phyloP scores from a whole-genome alignment of 2,797 vertebrate species.

The Gymnothorax reevesii region DNA sequence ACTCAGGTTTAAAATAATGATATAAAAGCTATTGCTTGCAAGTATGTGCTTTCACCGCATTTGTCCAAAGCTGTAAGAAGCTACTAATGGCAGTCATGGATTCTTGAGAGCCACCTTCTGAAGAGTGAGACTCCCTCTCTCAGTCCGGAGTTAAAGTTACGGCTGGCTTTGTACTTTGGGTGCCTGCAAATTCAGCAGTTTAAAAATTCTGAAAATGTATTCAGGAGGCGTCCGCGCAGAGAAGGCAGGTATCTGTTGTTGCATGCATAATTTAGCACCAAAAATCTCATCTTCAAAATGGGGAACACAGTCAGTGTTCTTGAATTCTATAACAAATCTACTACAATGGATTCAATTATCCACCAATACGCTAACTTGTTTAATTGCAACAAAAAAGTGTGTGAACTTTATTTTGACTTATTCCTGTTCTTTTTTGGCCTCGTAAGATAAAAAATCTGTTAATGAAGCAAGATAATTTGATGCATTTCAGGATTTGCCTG shows the following conservation, averaged over 20 bases:
- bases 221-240: not conserved
- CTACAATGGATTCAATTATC: not conserved
- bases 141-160: not conserved
- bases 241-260: not conserved
- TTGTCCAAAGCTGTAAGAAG: not conserved
- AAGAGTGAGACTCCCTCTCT: not conserved
- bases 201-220: not conserved
- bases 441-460: too few relatives aligned
- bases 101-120: not conserved
- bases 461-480: too few relatives aligned
- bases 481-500: too few relatives aligned
- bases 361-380: not conserved
- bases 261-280: not conserved
- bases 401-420: too few relatives aligned
- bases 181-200: not conserved
- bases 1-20: not conserved
- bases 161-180: not conserved
- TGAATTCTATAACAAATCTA: not conserved
- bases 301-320: not conserved
- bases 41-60: not conserved
- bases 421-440: too few relatives aligned
- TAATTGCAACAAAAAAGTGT: not conserved
- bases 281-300: not conserved
- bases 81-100: not conserved
- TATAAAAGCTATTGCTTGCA: conserved; percentile 17